Percentiles rank a stretch among this genome's conserved stretches.
phyloP scores from a whole-genome alignment of 2,888 invertebrate genomes.

The Tenthredo amoena region DNA sequence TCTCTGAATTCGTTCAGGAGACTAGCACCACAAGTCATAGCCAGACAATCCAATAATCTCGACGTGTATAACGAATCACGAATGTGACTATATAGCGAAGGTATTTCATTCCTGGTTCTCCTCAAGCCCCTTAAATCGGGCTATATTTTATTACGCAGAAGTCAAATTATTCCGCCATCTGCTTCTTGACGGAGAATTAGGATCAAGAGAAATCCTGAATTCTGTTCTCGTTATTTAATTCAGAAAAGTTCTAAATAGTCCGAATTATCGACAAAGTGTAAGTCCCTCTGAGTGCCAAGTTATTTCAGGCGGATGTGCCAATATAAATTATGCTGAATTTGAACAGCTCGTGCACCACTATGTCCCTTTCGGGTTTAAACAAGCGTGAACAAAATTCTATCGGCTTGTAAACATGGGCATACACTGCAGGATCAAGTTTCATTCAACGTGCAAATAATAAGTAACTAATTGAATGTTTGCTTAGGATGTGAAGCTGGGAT shows the following conservation, averaged over 20 bases:
- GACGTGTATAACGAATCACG: not conserved
- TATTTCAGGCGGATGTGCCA: slow-evolving; percentile 36
- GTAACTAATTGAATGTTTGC: slow-evolving; percentile 71
- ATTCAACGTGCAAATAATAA: slow-evolving; percentile 68
- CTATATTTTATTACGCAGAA: slow-evolving; percentile 17
- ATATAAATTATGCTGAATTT: slow-evolving; percentile 43
- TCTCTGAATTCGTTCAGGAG: not conserved
- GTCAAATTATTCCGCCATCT: not conserved
- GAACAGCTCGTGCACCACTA: not conserved
- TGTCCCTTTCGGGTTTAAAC: slow-evolving; percentile 38
- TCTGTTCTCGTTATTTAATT: slow-evolving; percentile 28
- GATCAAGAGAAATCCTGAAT: slow-evolving; percentile 25
- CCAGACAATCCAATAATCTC: not conserved
- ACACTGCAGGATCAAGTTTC: slow-evolving; percentile 35
- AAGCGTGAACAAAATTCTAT: slow-evolving; percentile 32
- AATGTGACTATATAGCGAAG: not conserved
- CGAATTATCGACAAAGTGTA: slow-evolving; percentile 43
- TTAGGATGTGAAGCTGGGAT: slow-evolving; percentile 66
- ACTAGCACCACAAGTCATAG: not conserved
- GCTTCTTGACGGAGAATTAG: slow-evolving; percentile 5
- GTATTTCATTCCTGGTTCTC: not conserved
- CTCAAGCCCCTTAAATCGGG: not conserved
- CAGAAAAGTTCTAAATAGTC: slow-evolving; percentile 28
- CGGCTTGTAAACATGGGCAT: slow-evolving; percentile 43
- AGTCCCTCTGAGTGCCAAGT: slow-evolving; percentile 33